These are phyloP conservation scores for Peromyscus melanophrys DNA, from an alignment of 2,797 vertebrate genomes.

Conservation along the genomic window DNA sequence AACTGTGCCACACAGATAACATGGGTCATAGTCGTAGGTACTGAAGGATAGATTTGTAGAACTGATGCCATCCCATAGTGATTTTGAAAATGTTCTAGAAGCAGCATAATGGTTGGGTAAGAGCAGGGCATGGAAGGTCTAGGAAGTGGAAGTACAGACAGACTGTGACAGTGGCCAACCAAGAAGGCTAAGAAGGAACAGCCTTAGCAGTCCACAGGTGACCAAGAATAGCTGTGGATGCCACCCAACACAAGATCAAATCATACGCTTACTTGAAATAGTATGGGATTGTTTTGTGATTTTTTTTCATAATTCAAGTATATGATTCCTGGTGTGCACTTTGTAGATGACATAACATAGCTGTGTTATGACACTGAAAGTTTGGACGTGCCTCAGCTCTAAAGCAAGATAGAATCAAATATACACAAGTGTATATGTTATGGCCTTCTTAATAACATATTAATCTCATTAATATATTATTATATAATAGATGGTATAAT, in stretches of 20 bases:
- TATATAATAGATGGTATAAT: not conserved
- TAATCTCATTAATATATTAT: not conserved
- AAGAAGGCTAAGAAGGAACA: not conserved
- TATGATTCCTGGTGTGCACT: not conserved
- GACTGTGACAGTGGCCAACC: not conserved
- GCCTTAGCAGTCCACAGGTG: not conserved
- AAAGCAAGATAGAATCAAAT: not conserved
- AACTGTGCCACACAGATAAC: not conserved
- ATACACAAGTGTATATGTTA: not conserved
- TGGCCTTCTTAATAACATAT: not conserved
- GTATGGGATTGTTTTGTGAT: not conserved
- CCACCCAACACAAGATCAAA: not conserved
- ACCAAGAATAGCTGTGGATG: not conserved
- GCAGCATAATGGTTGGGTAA: not conserved
- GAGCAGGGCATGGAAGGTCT: not conserved
- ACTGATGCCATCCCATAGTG: not conserved
- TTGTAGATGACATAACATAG: not conserved
- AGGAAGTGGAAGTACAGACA: not conserved
- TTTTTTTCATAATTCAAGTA: not conserved
- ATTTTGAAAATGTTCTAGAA: constrained; percentile 24
- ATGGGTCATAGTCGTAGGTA: not conserved
- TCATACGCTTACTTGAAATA: not conserved
- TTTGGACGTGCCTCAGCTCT: not conserved
- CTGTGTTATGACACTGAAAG: not conserved
- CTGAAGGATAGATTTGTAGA: not conserved